phyloP scores from a whole-genome alignment of 1,140 invertebrate genomes.

The Mamestra configurata region DNA sequence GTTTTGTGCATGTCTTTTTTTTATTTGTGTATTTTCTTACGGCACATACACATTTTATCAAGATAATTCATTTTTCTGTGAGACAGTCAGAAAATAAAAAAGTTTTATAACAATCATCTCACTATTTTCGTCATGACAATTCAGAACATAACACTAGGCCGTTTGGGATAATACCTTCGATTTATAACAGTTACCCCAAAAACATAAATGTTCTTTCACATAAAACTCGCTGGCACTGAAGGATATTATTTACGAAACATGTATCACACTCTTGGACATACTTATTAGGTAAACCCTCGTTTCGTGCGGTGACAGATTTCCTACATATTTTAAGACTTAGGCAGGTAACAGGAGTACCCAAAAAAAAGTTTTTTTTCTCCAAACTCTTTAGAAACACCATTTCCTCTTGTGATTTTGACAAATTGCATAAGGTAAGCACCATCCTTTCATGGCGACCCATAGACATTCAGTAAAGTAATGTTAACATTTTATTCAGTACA shows the following conservation, averaged over 20 bases:
- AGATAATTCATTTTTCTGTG: not conserved
- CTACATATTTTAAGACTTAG: not conserved
- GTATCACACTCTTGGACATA: not conserved
- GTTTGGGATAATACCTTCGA: not conserved
- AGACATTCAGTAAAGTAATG: not conserved
- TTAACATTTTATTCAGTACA: not conserved
- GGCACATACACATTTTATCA: not conserved
- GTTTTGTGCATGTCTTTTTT: not conserved
- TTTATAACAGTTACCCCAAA: not conserved
- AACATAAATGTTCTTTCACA: not conserved
- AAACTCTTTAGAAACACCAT: not conserved
- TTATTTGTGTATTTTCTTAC: not conserved
- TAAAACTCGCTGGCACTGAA: not conserved
- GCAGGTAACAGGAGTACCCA: no score
- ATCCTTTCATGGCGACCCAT: not conserved
- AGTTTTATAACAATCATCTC: not conserved
- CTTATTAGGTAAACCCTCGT: conserved; percentile 9
- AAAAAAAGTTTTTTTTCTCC: no score
- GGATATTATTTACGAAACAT: conserved; percentile 2
- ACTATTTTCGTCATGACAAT: not conserved
- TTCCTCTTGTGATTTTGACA: not conserved
- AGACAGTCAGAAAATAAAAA: not conserved
- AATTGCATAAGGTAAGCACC: not conserved
- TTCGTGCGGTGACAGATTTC: not conserved
- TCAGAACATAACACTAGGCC: not conserved